A percentile compares a stretch with the other conserved stretches of the same genome.
Conservation (phyloP, 2,797 vertebrate species). For the Ctenopoma kingsleyae region DNA sequence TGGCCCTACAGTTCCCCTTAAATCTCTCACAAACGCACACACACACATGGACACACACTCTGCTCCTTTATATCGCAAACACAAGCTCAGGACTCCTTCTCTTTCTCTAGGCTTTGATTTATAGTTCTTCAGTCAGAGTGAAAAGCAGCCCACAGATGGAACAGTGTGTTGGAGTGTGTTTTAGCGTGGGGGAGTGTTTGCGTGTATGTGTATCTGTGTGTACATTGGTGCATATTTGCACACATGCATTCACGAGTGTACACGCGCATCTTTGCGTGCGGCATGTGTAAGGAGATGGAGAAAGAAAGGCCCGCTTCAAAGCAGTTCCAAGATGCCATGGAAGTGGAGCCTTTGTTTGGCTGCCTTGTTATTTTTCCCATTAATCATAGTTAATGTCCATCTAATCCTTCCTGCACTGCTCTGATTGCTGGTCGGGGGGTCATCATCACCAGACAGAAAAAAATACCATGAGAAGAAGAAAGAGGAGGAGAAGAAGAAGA, state of each 20-base stretch:
- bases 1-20: conserved; percentile 63
- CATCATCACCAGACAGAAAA: conserved; percentile 63
- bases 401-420: conserved; percentile 73
- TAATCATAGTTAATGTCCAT: conserved; percentile 80
- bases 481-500: conserved; percentile 25
- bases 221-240: conserved; percentile 38
- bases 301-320: conserved; percentile 64
- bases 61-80: conserved; percentile 51
- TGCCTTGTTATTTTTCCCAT: conserved; percentile 72
- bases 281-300: conserved; percentile 27
- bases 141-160: conserved; percentile 65
- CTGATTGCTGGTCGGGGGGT: conserved; percentile 75
- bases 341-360: conserved; percentile 74
- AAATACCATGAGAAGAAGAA: conserved; percentile 45
- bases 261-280: conserved; percentile 15
- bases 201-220: conserved; percentile 18
- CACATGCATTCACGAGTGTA: conserved; percentile 5
- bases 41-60: conserved; percentile 7
- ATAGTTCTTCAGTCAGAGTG: conserved; percentile 47
- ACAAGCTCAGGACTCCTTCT: conserved; percentile 47
- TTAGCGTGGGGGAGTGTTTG: conserved; percentile 5
- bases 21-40: conserved; percentile 52
- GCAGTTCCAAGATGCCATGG: conserved; percentile 48
- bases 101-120: conserved; percentile 67
- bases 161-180: conserved; percentile 45